phyloP scores from a whole-genome alignment of 2,113 vertebrate genomes.

The Vicugna pacos region DNA sequence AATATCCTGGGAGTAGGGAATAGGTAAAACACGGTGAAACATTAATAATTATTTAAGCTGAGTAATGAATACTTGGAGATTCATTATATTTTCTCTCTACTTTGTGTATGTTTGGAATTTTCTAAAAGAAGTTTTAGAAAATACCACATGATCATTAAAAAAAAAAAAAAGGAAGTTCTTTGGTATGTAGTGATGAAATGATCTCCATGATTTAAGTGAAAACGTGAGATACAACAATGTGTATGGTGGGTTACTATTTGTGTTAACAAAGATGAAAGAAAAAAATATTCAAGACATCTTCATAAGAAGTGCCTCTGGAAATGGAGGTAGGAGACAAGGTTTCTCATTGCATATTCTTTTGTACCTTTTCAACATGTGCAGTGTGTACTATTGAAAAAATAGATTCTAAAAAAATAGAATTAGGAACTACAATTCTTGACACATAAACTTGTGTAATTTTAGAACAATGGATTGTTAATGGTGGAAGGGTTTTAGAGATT shows the following conservation, averaged over 20 bases:
- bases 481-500: background rate
- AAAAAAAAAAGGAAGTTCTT: background rate
- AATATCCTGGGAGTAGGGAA: background rate
- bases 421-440: background rate
- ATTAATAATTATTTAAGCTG: background rate
- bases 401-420: background rate
- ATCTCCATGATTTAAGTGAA: background rate
- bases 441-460: background rate
- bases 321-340: background rate
- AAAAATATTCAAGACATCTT: background rate
- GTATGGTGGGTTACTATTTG: background rate
- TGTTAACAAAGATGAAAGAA: background rate
- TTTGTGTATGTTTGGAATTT: conserved; percentile 44
- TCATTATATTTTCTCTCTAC: background rate
- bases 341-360: background rate
- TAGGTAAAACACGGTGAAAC: background rate
- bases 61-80: background rate
- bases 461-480: background rate
- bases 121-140: conserved; percentile 7
- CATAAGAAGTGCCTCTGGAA: background rate
- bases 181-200: background rate
- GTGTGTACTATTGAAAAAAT: background rate
- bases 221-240: background rate
- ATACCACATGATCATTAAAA: background rate
- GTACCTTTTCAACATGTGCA: background rate